These are phyloP conservation scores for Ridgeia piscesae DNA, from an alignment of 1,140 invertebrate species.

Conservation along the genomic window DNA sequence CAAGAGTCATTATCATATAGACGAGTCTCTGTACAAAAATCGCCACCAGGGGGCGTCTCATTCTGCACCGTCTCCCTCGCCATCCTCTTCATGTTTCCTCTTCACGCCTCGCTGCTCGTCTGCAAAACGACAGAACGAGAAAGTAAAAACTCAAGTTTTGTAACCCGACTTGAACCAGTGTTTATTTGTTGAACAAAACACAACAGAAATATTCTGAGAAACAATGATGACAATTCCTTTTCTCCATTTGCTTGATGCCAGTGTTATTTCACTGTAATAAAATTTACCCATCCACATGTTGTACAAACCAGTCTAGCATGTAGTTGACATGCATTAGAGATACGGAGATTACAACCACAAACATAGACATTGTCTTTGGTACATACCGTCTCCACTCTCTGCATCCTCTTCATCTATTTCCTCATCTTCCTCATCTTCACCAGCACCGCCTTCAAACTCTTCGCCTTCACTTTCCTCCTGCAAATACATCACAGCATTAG, in stretches of 20 bases:
- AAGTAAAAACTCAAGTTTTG: neutral
- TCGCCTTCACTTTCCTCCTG: slow-evolving; percentile 52
- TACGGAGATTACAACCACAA: too few species aligned
- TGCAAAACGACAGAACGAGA: neutral
- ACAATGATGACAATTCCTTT: too few species aligned
- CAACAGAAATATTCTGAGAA: too few species aligned
- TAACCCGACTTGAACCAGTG: too few species aligned
- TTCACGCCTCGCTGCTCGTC: slow-evolving; percentile 32
- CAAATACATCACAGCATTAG: slow-evolving; percentile 10
- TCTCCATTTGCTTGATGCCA: too few species aligned
- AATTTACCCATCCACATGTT: too few species aligned
- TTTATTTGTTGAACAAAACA: too few species aligned
- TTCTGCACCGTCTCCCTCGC: slow-evolving; percentile 13
- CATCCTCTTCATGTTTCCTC: slow-evolving; percentile 33
- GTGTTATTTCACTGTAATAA: too few species aligned
- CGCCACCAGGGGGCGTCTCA: neutral
- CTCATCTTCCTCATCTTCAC: slow-evolving; percentile 34
- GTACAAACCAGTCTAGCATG: too few species aligned
- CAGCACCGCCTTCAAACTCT: slow-evolving; percentile 43
- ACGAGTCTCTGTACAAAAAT: neutral
- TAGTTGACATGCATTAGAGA: too few species aligned
- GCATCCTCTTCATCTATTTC: slow-evolving; percentile 34
- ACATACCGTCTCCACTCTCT: slow-evolving; percentile 26
- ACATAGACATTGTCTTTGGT: neutral
- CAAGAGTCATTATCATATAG: neutral